Evolutionary conservation across 2,888 invertebrate genomes (phyloP).

Genomic region (Metalampra italica): DNA sequence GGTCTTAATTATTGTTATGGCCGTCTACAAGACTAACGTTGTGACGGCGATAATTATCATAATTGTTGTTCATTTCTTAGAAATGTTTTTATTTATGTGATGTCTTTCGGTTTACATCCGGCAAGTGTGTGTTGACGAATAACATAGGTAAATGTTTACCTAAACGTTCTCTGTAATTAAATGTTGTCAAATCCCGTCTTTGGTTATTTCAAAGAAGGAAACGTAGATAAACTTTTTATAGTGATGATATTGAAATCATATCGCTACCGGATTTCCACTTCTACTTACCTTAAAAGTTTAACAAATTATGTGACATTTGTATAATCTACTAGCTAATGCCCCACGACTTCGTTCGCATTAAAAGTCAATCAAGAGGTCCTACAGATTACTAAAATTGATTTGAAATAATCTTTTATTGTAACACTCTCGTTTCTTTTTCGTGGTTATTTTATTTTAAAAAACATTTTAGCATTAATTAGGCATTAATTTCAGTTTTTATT

Average conservation of each 20-base stretch:
- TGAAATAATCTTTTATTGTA: too few relatives aligned
- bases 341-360: too few relatives aligned
- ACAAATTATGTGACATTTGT: too few relatives aligned
- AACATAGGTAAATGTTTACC: constrained; percentile 7
- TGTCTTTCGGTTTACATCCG: constrained; percentile 21
- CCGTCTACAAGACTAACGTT: constrained; percentile 45
- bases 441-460: too few relatives aligned
- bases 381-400: too few relatives aligned
- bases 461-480: too few relatives aligned
- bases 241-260: not conserved
- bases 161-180: constrained; percentile 19
- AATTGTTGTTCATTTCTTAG: constrained; percentile 59
- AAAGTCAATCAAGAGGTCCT: too few relatives aligned
- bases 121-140: constrained; percentile 21
- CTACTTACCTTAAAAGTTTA: not conserved
- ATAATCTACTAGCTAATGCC: too few relatives aligned
- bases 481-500: too few relatives aligned
- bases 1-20: constrained; percentile 67
- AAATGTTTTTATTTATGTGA: constrained; percentile 36
- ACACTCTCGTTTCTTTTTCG: too few relatives aligned
- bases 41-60: constrained; percentile 66
- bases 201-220: constrained; percentile 2
- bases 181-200: constrained; percentile 2
- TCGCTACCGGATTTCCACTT: constrained; percentile 4
- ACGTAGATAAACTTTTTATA: constrained; percentile 3